These are phyloP conservation scores for Zingel zingel DNA, from an alignment of 2,113 vertebrate genomes.

Conservation along the genomic window DNA sequence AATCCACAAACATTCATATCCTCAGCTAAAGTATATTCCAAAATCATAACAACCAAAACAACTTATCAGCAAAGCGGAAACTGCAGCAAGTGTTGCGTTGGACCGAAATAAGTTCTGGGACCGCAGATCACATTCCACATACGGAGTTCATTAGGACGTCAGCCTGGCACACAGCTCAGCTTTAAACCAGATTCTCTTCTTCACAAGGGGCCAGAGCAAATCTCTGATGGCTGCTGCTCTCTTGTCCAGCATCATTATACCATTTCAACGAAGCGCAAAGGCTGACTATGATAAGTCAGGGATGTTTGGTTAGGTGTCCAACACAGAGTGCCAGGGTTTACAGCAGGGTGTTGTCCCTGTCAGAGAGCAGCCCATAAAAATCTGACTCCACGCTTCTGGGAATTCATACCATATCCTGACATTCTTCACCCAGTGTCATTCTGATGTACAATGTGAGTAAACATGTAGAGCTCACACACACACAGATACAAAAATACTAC, in stretches of 20 bases:
- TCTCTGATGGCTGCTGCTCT: constrained; percentile 8
- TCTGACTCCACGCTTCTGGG: neutral
- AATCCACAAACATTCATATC: neutral
- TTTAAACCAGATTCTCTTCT: constrained; percentile 45
- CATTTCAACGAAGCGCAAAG: neutral
- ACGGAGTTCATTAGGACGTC: constrained; percentile 77
- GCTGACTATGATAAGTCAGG: neutral
- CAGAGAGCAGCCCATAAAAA: neutral
- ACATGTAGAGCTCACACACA: constrained; percentile 21
- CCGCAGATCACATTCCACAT: constrained; percentile 83
- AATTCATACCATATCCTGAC: constrained; percentile 64
- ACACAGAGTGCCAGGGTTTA: neutral
- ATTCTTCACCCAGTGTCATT: constrained; percentile 59
- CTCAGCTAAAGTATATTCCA: neutral
- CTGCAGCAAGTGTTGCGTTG: constrained; percentile 57
- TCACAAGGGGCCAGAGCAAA: neutral
- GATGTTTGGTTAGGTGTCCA: constrained; percentile 20
- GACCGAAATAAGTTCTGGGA: constrained; percentile 68
- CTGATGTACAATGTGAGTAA: constrained; percentile 61
- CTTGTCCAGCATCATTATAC: constrained; percentile 8
- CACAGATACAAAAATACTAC: constrained; percentile 35
- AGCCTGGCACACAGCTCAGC: constrained; percentile 50
- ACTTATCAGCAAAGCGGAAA: constrained; percentile 48
- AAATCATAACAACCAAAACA: constrained; percentile 9
- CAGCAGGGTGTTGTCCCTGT: neutral